Percentiles rank a stretch among this genome's conserved stretches.
Conservation (phyloP, 2,113 vertebrate species). For the Coreoperca whiteheadi region DNA sequence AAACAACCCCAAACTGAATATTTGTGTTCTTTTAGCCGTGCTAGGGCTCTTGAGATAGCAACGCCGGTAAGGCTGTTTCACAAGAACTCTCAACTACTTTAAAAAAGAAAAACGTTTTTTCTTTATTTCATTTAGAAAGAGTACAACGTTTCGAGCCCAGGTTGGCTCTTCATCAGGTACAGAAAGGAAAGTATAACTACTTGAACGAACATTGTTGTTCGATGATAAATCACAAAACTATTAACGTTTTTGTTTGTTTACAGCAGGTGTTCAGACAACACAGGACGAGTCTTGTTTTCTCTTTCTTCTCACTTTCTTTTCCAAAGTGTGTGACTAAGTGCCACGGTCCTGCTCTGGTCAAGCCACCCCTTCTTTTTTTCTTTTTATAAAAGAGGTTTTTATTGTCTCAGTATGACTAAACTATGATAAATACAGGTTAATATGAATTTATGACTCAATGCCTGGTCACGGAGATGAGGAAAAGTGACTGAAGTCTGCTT, state of each 20-base stretch:
- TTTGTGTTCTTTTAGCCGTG: too few species aligned
- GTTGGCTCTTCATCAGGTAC: too few species aligned
- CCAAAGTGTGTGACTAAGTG: conserved; percentile 3
- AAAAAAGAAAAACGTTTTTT: too few species aligned
- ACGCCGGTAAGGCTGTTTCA: too few species aligned
- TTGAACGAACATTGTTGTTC: too few species aligned
- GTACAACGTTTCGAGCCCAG: too few species aligned
- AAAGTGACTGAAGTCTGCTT: conserved; percentile 73
- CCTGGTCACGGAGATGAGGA: conserved; percentile 57
- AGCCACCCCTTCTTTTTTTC: too few species aligned
- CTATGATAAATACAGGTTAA: conserved; percentile 48
- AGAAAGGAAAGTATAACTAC: not conserved
- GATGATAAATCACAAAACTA: not conserved
- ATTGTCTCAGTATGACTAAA: too few species aligned
- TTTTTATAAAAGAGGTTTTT: not conserved
- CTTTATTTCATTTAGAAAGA: too few species aligned
- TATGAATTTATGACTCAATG: conserved; percentile 59
- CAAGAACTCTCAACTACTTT: too few species aligned
- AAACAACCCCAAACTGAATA: too few species aligned
- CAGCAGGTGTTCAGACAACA: conserved; percentile 10
- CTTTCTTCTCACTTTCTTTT: conserved; percentile 41
- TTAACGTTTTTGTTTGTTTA: not conserved
- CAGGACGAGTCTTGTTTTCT: not conserved
- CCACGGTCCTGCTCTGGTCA: not conserved
- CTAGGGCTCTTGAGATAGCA: too few species aligned